Percentiles rank a stretch among this genome's conserved stretches.
Evolutionary conservation across 1,140 invertebrate species (phyloP).

Genomic region (Aphis gossypii): DNA sequence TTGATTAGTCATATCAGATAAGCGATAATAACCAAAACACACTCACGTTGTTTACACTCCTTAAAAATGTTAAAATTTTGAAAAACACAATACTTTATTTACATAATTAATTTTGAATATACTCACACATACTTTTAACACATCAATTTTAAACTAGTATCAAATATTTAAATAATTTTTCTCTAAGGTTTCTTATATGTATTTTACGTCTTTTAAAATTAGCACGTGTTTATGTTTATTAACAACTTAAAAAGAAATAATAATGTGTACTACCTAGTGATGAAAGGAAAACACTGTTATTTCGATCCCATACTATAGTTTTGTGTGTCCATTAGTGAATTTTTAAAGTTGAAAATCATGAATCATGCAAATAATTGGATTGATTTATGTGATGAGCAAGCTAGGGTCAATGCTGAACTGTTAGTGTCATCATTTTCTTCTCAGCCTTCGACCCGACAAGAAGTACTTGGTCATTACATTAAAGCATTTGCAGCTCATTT

Average conservation of each 20-base stretch:
- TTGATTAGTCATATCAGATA: conserved; percentile 44
- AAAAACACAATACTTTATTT: conserved; percentile 18
- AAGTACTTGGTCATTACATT: conserved; percentile 82
- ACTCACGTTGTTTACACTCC: conserved; percentile 53
- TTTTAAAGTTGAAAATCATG: neutral
- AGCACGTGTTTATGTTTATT: conserved; percentile 33
- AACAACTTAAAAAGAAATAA: neutral
- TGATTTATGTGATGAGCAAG: conserved; percentile 90
- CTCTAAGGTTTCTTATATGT: neutral
- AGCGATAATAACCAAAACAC: conserved; percentile 4
- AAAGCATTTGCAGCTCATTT: conserved; percentile 82
- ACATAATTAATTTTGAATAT: neutral
- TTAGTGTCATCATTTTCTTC: conserved; percentile 82
- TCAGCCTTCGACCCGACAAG: conserved; percentile 72
- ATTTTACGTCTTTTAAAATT: neutral
- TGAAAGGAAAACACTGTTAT: neutral
- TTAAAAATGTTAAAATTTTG: conserved; percentile 28
- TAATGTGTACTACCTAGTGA: neutral
- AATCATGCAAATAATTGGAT: conserved; percentile 67
- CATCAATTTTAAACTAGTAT: neutral
- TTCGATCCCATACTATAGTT: neutral
- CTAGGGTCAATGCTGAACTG: conserved; percentile 80
- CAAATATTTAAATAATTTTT: neutral
- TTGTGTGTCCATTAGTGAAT: neutral
- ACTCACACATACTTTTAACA: neutral